phyloP scores from a whole-genome alignment of 2,888 invertebrate genomes.

The Drosophila siamana region DNA sequence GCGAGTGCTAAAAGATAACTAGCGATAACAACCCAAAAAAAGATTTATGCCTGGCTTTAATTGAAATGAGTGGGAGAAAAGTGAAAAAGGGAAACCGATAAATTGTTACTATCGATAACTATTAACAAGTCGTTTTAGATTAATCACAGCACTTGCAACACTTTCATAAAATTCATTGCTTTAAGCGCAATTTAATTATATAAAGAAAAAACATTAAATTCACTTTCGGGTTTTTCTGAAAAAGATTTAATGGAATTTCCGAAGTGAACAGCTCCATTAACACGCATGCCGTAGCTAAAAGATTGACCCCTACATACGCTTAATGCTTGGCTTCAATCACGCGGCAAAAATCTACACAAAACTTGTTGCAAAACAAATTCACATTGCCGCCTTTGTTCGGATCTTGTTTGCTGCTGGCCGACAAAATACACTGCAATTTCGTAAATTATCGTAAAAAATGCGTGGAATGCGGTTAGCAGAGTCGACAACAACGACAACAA shows the following conservation, averaged over 20 bases:
- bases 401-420: constrained; percentile 42
- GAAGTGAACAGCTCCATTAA: constrained; percentile 6
- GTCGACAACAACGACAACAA: constrained; percentile 11
- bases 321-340: constrained; percentile 1
- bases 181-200: neutral
- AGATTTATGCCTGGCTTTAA: neutral
- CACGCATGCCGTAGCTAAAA: neutral
- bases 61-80: neutral
- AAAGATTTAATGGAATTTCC: constrained; percentile 11
- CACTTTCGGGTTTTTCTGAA: neutral
- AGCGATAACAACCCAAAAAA: too few species aligned
- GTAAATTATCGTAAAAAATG: constrained; percentile 69
- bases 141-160: neutral
- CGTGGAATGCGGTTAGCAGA: constrained; percentile 68
- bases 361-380: constrained; percentile 10
- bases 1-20: neutral
- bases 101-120: neutral
- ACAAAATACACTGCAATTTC: constrained; percentile 47
- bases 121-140: neutral
- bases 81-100: neutral
- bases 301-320: constrained; percentile 11
- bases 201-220: neutral
- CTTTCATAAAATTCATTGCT: neutral
- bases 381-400: constrained; percentile 6
- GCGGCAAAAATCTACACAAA: neutral